phyloP scores from a whole-genome alignment of 2,113 vertebrate genomes.

The Macroglossus sobrinus region DNA sequence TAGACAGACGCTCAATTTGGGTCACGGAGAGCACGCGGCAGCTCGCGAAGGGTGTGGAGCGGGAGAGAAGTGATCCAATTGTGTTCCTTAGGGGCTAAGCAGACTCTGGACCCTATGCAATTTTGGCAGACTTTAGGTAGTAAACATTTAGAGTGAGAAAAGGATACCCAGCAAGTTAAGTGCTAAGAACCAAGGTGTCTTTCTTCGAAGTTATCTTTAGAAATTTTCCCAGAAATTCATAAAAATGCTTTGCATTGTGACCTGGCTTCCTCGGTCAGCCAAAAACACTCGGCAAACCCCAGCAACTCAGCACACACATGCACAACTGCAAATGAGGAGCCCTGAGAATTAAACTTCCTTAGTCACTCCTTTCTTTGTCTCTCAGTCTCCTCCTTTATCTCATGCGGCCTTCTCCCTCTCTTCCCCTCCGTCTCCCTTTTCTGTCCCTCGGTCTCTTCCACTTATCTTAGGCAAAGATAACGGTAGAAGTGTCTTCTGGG shows the following conservation, averaged over 20 bases:
- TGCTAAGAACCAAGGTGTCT: background rate
- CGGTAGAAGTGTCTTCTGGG: background rate
- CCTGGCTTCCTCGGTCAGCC: background rate
- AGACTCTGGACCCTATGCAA: background rate
- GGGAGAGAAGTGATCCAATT: background rate
- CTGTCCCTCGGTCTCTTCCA: background rate
- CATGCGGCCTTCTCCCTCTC: background rate
- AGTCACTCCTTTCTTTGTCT: background rate
- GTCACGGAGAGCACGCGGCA: background rate
- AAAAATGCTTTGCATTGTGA: background rate
- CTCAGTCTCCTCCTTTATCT: background rate
- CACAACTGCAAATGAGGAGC: background rate
- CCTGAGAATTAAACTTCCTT: background rate
- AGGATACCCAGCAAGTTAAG: background rate
- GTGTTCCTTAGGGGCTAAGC: background rate
- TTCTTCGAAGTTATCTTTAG: background rate
- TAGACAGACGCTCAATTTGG: background rate
- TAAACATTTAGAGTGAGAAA: background rate
- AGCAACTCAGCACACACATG: background rate
- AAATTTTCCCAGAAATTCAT: background rate
- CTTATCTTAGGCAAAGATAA: conserved; percentile 13
- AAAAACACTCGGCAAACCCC: background rate
- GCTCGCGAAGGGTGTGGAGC: background rate
- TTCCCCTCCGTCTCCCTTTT: background rate
- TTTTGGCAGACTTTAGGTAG: background rate